phyloP scores from a whole-genome alignment of 2,888 invertebrate genomes.

The Serrognathus titanus region DNA sequence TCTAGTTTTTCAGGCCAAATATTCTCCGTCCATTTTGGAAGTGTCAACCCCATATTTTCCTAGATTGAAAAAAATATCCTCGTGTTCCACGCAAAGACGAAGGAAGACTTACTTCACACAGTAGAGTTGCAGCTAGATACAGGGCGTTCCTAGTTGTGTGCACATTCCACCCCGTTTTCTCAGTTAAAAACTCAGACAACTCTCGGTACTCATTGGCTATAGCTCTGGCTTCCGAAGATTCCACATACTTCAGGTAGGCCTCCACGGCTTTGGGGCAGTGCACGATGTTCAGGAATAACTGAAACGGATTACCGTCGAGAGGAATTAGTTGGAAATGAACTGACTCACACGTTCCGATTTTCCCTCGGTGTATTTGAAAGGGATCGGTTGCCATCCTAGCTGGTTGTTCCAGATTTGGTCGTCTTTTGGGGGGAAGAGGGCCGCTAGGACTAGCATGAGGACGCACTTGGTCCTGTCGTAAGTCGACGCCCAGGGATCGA shows the following conservation, averaged over 20 bases:
- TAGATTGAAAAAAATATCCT: neutral
- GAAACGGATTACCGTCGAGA: too few relatives aligned
- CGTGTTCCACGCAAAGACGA: neutral
- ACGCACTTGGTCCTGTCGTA: constrained; percentile 1
- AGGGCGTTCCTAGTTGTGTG: neutral
- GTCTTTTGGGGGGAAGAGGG: constrained; percentile 1
- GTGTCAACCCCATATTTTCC: neutral
- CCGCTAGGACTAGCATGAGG: constrained; percentile 4
- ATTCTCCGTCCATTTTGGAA: neutral
- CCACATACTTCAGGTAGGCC: neutral
- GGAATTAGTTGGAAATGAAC: neutral
- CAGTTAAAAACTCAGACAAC: neutral
- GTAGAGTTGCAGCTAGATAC: neutral
- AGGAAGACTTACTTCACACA: neutral
- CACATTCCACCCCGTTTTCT: neutral
- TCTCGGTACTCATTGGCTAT: neutral
- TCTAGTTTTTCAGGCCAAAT: neutral
- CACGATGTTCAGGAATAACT: too few relatives aligned
- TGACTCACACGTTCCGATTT: neutral
- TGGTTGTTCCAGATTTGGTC: constrained; percentile 5
- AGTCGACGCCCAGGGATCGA: neutral
- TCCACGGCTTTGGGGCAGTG: neutral
- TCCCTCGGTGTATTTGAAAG: neutral
- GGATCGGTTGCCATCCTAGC: constrained; percentile 8
- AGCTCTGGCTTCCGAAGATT: neutral